Percentiles rank a stretch among this genome's conserved stretches.
Conservation (phyloP, 2,113 vertebrate species). For the Otis tarda region DNA sequence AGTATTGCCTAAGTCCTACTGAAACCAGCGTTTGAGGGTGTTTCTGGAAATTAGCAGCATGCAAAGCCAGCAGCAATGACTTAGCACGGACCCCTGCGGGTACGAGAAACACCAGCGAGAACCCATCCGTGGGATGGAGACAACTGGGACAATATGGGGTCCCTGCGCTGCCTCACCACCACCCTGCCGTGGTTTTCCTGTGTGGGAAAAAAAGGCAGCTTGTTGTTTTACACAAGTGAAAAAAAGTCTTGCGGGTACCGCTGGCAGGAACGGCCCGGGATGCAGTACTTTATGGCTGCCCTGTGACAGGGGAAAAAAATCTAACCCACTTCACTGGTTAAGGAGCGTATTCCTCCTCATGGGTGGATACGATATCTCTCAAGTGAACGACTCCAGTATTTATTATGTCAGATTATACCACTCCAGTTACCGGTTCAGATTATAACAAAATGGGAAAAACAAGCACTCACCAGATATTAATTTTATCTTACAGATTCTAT, state of each 20-base stretch:
- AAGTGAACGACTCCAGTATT: conserved; percentile 30
- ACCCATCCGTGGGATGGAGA: neutral
- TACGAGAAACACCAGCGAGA: rapidly evolving
- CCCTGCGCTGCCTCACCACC: neutral
- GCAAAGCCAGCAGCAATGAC: neutral
- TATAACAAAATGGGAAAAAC: conserved; percentile 60
- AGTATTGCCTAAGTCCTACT: neutral
- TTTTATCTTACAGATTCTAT: conserved; percentile 74
- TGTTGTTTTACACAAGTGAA: neutral
- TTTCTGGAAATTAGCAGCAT: neutral
- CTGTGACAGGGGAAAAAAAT: neutral
- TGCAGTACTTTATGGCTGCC: neutral
- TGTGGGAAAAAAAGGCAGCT: neutral
- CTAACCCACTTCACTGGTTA: neutral
- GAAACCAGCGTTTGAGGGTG: neutral
- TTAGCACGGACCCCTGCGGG: rapidly evolving
- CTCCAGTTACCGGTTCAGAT: conserved; percentile 50
- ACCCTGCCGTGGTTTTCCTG: too few relatives aligned
- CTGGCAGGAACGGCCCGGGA: neutral
- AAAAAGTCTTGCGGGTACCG: neutral
- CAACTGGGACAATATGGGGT: neutral
- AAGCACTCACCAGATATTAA: conserved; percentile 71
- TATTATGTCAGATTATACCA: conserved; percentile 55
- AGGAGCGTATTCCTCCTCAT: conserved; percentile 6
- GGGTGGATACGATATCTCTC: conserved; percentile 35